Percentiles rank a stretch among this genome's conserved stretches.
phyloP scores from a whole-genome alignment of 2,797 vertebrate species.

The Triplophysa yarkandensis region DNA sequence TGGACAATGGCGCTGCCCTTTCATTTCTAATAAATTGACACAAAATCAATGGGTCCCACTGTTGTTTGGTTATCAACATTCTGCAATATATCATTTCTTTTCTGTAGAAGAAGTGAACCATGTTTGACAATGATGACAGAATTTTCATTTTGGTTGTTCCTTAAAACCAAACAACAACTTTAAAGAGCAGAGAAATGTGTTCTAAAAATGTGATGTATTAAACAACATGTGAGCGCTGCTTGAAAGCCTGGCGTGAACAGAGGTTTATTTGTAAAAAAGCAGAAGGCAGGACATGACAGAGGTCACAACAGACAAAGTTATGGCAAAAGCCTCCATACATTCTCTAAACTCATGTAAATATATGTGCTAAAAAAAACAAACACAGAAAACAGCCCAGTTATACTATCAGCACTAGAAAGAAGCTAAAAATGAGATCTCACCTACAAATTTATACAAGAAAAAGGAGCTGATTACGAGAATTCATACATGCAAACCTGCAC shows the following conservation, averaged over 20 bases:
- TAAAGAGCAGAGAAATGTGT: conserved; percentile 1
- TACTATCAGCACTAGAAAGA: conserved; percentile 9
- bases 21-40: too few species aligned
- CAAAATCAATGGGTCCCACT: too few species aligned
- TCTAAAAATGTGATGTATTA: conserved; percentile 15
- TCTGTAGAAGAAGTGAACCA: too few species aligned
- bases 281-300: conserved; percentile 49
- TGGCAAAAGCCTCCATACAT: conserved; percentile 33
- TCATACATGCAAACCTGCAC: neutral
- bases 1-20: too few species aligned
- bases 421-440: conserved; percentile 2
- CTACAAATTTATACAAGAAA: neutral
- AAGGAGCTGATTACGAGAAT: neutral
- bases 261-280: conserved; percentile 56
- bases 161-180: too few species aligned
- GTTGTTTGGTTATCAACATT: too few species aligned
- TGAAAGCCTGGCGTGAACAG: conserved; percentile 36
- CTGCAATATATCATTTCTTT: too few species aligned
- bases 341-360: conserved; percentile 32
- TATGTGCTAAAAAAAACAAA: conserved; percentile 20
- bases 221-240: conserved; percentile 1
- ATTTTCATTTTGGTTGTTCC: too few species aligned
- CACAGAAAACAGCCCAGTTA: conserved; percentile 1
- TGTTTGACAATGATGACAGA: too few species aligned
- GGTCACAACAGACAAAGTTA: conserved; percentile 46